phyloP scores from a whole-genome alignment of 2,113 vertebrate species.

The Toxotes chatareus region DNA sequence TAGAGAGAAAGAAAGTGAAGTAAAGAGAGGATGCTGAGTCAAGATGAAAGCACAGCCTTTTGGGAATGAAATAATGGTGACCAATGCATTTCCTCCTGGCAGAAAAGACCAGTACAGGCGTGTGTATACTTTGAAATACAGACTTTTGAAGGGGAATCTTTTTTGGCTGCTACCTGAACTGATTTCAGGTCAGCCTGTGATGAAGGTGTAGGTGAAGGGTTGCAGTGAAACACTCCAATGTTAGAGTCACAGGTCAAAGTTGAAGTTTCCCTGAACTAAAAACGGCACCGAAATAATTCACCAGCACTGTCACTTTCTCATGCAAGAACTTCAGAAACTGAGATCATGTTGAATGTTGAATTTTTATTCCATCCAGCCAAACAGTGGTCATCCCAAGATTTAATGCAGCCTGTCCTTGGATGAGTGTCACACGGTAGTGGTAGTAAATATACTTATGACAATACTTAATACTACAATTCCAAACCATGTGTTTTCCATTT shows the following conservation, averaged over 20 bases:
- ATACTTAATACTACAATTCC: background rate
- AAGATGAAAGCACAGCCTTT: conserved; percentile 75
- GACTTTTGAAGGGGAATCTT: conserved; percentile 22
- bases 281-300: too few relatives aligned
- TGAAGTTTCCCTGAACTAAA: background rate
- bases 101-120: conserved; percentile 19
- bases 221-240: background rate
- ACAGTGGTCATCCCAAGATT: too few relatives aligned
- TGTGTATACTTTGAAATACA: conserved; percentile 52
- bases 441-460: too few relatives aligned
- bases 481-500: too few relatives aligned
- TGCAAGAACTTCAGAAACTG: too few relatives aligned
- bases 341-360: too few relatives aligned
- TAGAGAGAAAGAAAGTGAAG: conserved; percentile 62
- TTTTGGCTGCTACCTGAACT: background rate
- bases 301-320: too few relatives aligned
- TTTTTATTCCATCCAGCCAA: too few relatives aligned
- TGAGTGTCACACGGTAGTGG: too few relatives aligned
- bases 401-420: too few relatives aligned
- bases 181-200: background rate
- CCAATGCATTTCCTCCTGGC: conserved; percentile 67
- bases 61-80: conserved; percentile 68
- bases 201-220: background rate
- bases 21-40: conserved; percentile 67
- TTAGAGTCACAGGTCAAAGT: background rate